A percentile compares a stretch with the other conserved stretches of the same genome.
phyloP scores from a whole-genome alignment of 2,888 invertebrate species.

The Bombylius discolor region DNA sequence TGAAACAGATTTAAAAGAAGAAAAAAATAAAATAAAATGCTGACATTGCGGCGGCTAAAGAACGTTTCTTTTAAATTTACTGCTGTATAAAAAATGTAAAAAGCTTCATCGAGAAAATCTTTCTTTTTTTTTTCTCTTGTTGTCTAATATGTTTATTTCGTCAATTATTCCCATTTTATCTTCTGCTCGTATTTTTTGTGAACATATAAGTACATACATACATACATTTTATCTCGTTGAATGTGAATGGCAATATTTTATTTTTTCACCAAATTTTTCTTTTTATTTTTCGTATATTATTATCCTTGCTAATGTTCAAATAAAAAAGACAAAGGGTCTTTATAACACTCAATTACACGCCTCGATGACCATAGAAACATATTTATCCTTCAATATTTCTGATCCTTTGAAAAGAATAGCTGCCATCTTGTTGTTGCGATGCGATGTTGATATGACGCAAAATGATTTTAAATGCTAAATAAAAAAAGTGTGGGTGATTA shows the following conservation, averaged over 20 bases:
- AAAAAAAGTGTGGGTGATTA: neutral
- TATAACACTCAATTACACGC: neutral
- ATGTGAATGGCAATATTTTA: too few relatives aligned
- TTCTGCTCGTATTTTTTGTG: too few relatives aligned
- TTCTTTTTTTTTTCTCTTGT: neutral
- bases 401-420: neutral
- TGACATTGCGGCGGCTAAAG: neutral
- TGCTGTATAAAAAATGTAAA: neutral
- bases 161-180: too few relatives aligned
- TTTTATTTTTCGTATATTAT: too few relatives aligned
- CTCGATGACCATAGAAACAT: neutral
- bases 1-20: too few relatives aligned
- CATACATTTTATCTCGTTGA: too few relatives aligned
- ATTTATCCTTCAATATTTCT: neutral
- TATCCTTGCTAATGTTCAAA: neutral
- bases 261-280: too few relatives aligned
- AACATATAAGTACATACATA: too few relatives aligned
- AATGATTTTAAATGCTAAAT: neutral
- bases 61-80: neutral
- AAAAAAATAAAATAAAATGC: neutral
- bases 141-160: too few relatives aligned
- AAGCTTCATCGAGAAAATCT: neutral
- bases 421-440: neutral
- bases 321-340: neutral
- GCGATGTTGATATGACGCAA: too few relatives aligned